Evolutionary conservation across 1,140 invertebrate genomes (phyloP), one percentile per base, ranked within the genome.

Genomic region (Mizuhopecten yessoensis): DNA sequence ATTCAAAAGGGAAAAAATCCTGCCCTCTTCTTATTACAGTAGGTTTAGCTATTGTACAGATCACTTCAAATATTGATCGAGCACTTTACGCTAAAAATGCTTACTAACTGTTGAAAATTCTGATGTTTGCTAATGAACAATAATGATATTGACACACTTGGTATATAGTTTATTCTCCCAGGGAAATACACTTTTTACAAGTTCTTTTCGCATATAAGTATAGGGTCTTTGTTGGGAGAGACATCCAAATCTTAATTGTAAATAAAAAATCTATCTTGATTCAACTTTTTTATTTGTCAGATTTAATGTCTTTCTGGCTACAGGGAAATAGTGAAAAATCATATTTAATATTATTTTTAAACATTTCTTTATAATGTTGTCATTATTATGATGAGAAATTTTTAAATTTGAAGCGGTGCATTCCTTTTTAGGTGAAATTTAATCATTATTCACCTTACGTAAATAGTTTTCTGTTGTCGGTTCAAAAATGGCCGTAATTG

Each of bases 31-130:
- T 75, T 75, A 75, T 75, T n/a, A 75, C 57, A 29, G n/a, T 75
- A 75, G 57, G 23, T 75, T 75, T 75, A 29, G 57, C 23, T 75
- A 75, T 75, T 75, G 57, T 29, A 75, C 29, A n/a, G 57, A 75
- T 75, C 57, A 75, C 57, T 75, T 75, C 17, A 75, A 75, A 75
- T 75, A 75, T 75, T 75, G 57, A 75, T 75, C 57, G 29, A 75
- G 57, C 57, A 29, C 57, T 75, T 29, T 75, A n/a, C 57, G 23
- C 57, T 29, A 9, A 75, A 49, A 75, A 75, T 75, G 57, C 57
- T n/a, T 75, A 75, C 57, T 75, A 11, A 29, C 57, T 15, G 29
- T 75, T 29, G 57, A 75, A 75, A 75, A 75, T 75, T 29, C 57
- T n/a, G n/a, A 0, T 75, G 57, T 75, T 75, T 75, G 57, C n/a